Conservation (phyloP, 2,888 invertebrate species). For the Drosophila limbata region DNA sequence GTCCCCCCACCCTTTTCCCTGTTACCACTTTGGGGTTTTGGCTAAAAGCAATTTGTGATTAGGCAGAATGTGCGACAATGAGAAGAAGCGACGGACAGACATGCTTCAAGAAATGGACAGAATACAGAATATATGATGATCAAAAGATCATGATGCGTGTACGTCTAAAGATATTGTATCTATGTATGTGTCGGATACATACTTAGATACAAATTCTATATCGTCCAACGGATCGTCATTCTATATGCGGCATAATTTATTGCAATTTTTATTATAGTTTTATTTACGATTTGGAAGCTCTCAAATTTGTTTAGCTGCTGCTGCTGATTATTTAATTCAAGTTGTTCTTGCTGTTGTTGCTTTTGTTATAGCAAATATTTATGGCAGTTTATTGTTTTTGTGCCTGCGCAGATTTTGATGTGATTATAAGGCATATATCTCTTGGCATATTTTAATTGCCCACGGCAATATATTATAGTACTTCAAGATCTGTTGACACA, state of each 20-base stretch:
- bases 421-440: conserved; percentile 50
- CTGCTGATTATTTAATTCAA: conserved; percentile 14
- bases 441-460: conserved; percentile 36
- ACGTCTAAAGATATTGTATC: conserved; percentile 20
- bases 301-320: conserved; percentile 66
- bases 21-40: conserved; percentile 8
- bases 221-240: conserved; percentile 38
- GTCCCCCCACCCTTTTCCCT: neutral
- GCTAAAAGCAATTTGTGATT: conserved; percentile 81
- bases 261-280: conserved; percentile 74
- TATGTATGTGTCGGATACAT: conserved; percentile 15
- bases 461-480: conserved; percentile 42
- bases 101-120: conserved; percentile 20
- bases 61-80: conserved; percentile 64
- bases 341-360: conserved; percentile 40
- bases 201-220: conserved; percentile 14
- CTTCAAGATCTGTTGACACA: conserved; percentile 37
- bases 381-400: conserved; percentile 50
- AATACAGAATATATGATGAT: conserved; percentile 3
- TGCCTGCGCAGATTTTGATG: conserved; percentile 43
- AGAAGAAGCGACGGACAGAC: conserved; percentile 17
- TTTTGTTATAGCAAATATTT: conserved; percentile 58
- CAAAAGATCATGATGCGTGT: conserved; percentile 27
- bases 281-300: conserved; percentile 68
- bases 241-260: conserved; percentile 72